phyloP scores from a whole-genome alignment of 2,113 vertebrate genomes.

The Scytalopus superciliaris region DNA sequence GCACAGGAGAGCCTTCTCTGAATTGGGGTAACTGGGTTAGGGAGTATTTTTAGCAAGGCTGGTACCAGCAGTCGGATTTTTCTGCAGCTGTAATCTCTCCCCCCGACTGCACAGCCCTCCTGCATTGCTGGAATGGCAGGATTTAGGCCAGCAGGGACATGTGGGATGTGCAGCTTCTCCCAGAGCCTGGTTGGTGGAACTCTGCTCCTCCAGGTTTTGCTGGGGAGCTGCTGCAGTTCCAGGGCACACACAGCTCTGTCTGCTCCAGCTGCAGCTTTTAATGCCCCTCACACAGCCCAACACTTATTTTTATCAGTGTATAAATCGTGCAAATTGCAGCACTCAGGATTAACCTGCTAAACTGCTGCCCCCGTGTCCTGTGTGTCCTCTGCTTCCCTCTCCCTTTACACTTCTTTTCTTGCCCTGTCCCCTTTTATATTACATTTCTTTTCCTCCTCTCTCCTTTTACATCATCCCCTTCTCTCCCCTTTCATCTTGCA shows the following conservation, averaged over 20 bases:
- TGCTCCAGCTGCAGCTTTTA: background rate
- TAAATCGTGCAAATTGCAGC: background rate
- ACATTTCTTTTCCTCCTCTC: background rate
- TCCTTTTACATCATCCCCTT: background rate
- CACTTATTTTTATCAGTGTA: background rate
- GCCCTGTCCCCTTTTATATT: background rate
- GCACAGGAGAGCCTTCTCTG: background rate
- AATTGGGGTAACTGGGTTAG: conserved; percentile 33
- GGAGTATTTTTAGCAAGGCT: conserved; percentile 23
- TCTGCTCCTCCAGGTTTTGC: background rate
- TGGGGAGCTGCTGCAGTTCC: background rate
- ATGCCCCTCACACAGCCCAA: background rate
- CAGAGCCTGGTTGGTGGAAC: background rate
- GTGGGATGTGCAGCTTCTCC: background rate
- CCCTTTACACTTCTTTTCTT: background rate
- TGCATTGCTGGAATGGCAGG: background rate
- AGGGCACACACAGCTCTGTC: background rate
- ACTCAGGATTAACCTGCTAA: background rate
- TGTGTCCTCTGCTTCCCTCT: background rate
- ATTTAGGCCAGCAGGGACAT: background rate
- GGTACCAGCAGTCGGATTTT: background rate
- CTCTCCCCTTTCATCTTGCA: background rate
- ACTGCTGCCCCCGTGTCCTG: background rate
- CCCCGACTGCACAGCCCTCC: background rate
- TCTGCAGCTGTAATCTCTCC: background rate